Evolutionary conservation across 2,888 invertebrate species (phyloP), one percentile per base, ranked within the genome.

Genomic region (Cantharis rustica): DNA sequence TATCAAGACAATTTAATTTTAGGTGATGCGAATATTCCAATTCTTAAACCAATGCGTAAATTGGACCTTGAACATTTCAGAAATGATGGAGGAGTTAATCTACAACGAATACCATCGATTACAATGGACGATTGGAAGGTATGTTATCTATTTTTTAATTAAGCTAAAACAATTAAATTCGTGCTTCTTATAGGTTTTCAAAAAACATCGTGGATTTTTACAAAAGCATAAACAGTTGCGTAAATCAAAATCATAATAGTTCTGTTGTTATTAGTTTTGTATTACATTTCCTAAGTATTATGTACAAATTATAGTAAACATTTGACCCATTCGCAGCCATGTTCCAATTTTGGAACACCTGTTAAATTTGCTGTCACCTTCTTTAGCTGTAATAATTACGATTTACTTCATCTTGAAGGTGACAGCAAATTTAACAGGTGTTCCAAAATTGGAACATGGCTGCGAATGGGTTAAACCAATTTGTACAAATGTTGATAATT

Each of bases 101-200:
- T 90, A 73, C 92, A 93, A 86, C 91, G 91, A 80, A 89, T 93
- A 1, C 87, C 91, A 0, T 89, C 90, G 13, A 86, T 93, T 1
- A 89, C 89, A 71, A 89, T 90, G 88, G 82, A 88, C 15, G 87
- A 89, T 15, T 93, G 92, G 92, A 86, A 88, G 89, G 93, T 93
- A 86, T 84, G 86, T 76, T 61, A 76, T 69, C 26, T 17, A 4
- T 64, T 61, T 62, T 62, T 16, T 23, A 20, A 11, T 47, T 63
- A 61, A 23, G 17, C 13, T 1, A 3, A 16, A 13, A 16, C 7
- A 20, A 27, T n/a, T 61, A 16, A 70, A 70, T 69, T 16, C 3
- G 16, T 72, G 26, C 61, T 83, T 84, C 7, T 23, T 23, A 71
- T 71, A 85, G 85, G 81, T 80, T 75, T 80, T 83, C 62, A 80